Percentiles rank a stretch among this genome's conserved stretches.
Evolutionary conservation across 2,888 invertebrate species (phyloP).

Genomic region (Latrodectus elegans): DNA sequence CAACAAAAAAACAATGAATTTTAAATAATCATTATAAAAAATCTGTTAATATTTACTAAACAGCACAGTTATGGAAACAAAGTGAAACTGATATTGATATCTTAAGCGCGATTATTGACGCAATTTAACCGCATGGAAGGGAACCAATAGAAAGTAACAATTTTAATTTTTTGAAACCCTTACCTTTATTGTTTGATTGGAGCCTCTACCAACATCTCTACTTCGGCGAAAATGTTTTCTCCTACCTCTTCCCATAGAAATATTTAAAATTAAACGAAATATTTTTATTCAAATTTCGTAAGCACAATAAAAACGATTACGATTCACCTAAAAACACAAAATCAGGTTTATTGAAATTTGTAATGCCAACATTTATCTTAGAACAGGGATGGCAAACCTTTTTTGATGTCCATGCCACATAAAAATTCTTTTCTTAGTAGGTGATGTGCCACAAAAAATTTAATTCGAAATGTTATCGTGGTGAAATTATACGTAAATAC

Average conservation of each 20-base stretch:
- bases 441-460: too few relatives aligned
- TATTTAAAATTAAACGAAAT: not conserved
- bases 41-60: not conserved
- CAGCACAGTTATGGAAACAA: not conserved
- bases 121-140: not conserved
- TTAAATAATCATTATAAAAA: not conserved
- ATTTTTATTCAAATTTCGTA: not conserved
- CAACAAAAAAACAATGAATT: not conserved
- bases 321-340: not conserved
- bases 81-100: not conserved
- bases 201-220: not conserved
- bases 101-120: too few relatives aligned
- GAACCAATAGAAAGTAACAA: not conserved
- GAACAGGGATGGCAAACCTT: too few relatives aligned
- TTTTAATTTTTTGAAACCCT: not conserved
- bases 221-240: constrained; percentile 44
- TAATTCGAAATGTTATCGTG: too few relatives aligned
- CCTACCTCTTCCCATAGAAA: constrained; percentile 44
- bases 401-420: too few relatives aligned
- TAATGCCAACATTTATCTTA: too few relatives aligned
- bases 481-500: too few relatives aligned
- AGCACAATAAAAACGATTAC: not conserved
- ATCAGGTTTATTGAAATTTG: too few relatives aligned
- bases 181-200: constrained; percentile 1
- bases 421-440: too few relatives aligned